These are phyloP conservation scores for Calypte anna DNA, from an alignment of 2,113 vertebrate species.

Conservation along the genomic window DNA sequence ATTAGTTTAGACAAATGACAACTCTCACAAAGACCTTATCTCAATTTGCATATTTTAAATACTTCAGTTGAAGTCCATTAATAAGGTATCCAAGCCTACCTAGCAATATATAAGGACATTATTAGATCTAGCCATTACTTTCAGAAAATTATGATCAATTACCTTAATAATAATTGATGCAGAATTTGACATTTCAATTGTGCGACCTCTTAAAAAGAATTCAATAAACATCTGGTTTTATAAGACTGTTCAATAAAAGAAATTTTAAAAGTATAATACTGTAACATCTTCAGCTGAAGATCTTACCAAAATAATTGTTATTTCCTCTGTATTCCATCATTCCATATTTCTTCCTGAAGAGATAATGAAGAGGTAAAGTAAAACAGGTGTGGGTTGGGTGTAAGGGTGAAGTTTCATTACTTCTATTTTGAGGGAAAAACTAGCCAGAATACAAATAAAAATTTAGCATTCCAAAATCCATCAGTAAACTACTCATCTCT, in stretches of 20 bases:
- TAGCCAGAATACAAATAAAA: background rate
- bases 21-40: background rate
- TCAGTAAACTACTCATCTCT: background rate
- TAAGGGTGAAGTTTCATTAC: background rate
- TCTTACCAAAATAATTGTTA: background rate
- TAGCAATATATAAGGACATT: background rate
- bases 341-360: background rate
- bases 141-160: constrained; percentile 15
- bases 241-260: background rate
- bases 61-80: background rate
- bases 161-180: background rate
- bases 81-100: background rate
- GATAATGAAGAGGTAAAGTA: background rate
- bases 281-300: background rate
- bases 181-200: background rate
- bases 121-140: background rate
- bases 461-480: background rate
- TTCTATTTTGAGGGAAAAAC: background rate
- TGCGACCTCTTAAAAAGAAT: background rate
- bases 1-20: background rate
- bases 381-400: background rate
- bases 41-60: background rate
- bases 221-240: background rate
- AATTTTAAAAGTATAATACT: background rate
- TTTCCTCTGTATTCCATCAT: background rate